phyloP scores from a whole-genome alignment of 2,113 vertebrate species.

The Poeciliopsis prolifica region DNA sequence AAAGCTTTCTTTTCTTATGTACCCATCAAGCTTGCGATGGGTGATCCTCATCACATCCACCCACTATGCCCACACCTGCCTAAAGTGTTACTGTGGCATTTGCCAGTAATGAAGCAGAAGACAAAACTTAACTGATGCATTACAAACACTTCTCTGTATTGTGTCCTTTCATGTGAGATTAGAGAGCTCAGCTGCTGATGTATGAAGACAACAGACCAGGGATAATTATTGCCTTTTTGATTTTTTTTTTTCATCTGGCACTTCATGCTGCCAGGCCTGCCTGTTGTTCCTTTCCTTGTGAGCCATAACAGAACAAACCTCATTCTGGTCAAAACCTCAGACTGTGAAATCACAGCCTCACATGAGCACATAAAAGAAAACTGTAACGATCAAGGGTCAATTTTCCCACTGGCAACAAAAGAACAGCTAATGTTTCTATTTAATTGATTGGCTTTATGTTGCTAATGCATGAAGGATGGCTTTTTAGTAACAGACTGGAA shows the following conservation, averaged over 20 bases:
- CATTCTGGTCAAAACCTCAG: conserved; percentile 3
- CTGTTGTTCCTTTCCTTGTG: neutral
- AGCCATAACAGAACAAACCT: conserved; percentile 12
- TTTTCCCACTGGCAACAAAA: conserved; percentile 9
- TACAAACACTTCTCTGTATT: conserved; percentile 30
- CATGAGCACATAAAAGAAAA: conserved; percentile 16
- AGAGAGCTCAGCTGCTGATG: conserved; percentile 31
- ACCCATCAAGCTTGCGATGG: conserved; percentile 15
- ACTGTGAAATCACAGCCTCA: conserved; percentile 21
- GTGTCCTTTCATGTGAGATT: conserved; percentile 33
- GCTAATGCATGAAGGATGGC: conserved; percentile 29
- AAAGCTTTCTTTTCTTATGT: conserved; percentile 12
- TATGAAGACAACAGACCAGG: conserved; percentile 13
- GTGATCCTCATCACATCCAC: neutral
- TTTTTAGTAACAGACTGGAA: conserved; percentile 12
- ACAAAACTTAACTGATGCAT: conserved; percentile 30
- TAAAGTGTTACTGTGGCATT: conserved; percentile 40
- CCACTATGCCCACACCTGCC: neutral
- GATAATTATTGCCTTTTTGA: conserved; percentile 26
- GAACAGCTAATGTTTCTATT: conserved; percentile 37
- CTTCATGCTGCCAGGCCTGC: conserved; percentile 15
- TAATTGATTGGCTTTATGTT: conserved; percentile 56
- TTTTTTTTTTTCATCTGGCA: conserved; percentile 13
- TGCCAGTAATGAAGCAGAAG: conserved; percentile 24
- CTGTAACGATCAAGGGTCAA: conserved; percentile 22